Evolutionary conservation across 2,888 invertebrate genomes (phyloP).

Genomic region (Rhagonycha lutea): DNA sequence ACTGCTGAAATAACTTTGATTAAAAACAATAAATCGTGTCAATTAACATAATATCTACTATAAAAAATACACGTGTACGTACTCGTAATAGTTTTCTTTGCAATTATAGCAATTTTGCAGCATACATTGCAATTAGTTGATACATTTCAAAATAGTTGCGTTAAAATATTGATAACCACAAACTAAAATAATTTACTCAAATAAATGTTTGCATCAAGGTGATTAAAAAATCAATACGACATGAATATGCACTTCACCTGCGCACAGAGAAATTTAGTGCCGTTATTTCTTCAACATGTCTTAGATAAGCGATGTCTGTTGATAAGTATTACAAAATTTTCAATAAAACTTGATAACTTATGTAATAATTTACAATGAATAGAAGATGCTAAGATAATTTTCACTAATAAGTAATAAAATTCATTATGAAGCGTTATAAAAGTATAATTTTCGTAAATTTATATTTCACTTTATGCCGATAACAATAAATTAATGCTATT

Average conservation of each 20-base stretch:
- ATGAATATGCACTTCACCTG: conserved; percentile 40
- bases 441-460: not conserved
- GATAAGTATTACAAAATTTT: not conserved
- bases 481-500: no score
- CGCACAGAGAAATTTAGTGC: conserved; percentile 25
- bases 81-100: not conserved
- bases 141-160: not conserved
- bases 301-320: not conserved
- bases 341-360: not conserved
- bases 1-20: not conserved
- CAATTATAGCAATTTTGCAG: not conserved
- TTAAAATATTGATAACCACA: not conserved
- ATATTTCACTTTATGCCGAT: no score
- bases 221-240: conserved; percentile 36
- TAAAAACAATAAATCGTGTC: not conserved
- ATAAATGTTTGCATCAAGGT: not conserved
- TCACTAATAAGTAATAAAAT: no score
- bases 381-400: not conserved
- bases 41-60: not conserved
- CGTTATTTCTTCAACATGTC: not conserved
- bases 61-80: not conserved
- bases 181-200: not conserved
- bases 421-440: not conserved
- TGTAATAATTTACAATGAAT: not conserved
- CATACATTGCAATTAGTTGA: not conserved